These are phyloP conservation scores for Oreotrochilus melanogaster DNA, from an alignment of 2,113 vertebrate genomes.

Conservation along the genomic window DNA sequence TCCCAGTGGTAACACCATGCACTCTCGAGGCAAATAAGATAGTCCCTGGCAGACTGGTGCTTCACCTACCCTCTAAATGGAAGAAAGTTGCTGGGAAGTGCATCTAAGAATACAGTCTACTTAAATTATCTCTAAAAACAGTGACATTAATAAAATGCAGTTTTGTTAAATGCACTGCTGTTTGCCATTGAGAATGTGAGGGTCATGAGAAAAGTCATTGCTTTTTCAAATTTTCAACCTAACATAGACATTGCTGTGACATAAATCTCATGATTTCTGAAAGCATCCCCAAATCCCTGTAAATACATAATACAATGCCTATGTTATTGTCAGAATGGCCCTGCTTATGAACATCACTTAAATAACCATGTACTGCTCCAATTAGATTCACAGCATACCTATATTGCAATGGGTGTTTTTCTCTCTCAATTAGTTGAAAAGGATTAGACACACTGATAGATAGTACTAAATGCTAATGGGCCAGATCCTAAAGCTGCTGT, in stretches of 20 bases:
- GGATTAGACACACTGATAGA: constrained; percentile 71
- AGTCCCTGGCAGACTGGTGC: background rate
- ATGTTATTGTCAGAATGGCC: constrained; percentile 54
- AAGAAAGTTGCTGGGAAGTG: background rate
- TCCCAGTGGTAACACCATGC: background rate
- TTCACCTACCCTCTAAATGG: background rate
- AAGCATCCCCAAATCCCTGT: constrained; percentile 42
- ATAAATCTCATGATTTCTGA: constrained; percentile 35
- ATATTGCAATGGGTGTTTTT: constrained; percentile 68
- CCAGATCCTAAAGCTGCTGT: constrained; percentile 23
- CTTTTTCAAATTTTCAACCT: constrained; percentile 31
- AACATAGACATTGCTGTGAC: background rate
- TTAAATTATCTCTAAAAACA: background rate
- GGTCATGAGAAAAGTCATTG: background rate
- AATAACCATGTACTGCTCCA: constrained; percentile 74
- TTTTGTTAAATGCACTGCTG: background rate
- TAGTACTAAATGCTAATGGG: constrained; percentile 64
- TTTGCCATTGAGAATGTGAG: background rate
- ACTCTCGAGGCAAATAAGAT: background rate
- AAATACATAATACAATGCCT: constrained; percentile 55
- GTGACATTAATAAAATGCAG: background rate
- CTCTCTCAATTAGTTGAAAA: constrained; percentile 76
- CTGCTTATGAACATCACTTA: constrained; percentile 68
- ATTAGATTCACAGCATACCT: constrained; percentile 76
- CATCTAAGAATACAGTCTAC: background rate